A percentile compares a stretch with the other conserved stretches of the same genome.
These are phyloP conservation scores for Listrodromus nycthemerus DNA, from an alignment of 2,888 invertebrate species.

Conservation along the genomic window DNA sequence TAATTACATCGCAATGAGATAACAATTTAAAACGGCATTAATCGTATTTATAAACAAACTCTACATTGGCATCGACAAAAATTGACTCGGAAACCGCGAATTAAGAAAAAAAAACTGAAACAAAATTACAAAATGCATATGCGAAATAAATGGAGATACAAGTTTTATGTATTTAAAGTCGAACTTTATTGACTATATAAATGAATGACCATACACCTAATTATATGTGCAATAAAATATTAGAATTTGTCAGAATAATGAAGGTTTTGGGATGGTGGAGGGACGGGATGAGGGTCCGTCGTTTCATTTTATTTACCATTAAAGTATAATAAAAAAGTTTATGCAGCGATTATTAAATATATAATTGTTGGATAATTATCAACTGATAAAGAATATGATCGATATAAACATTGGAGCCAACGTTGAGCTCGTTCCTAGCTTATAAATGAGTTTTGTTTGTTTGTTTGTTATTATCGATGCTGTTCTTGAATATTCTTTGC, in stretches of 20 bases:
- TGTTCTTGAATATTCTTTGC: constrained; percentile 72
- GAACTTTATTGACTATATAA: constrained; percentile 59
- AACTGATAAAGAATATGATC: constrained; percentile 84
- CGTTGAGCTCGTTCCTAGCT: constrained; percentile 72
- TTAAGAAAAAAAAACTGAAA: not conserved
- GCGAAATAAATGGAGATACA: constrained; percentile 50
- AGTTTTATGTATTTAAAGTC: constrained; percentile 47
- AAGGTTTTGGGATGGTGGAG: constrained; percentile 82
- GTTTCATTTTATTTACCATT: constrained; percentile 54
- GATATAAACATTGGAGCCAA: constrained; percentile 77
- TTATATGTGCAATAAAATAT: constrained; percentile 50
- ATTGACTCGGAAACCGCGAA: not conserved
- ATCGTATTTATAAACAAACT: not conserved
- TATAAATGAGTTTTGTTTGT: constrained; percentile 76
- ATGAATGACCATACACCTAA: constrained; percentile 57
- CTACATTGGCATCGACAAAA: not conserved
- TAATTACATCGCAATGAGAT: not conserved
- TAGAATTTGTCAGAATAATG: constrained; percentile 52
- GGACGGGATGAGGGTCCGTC: constrained; percentile 74
- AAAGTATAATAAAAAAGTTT: constrained; percentile 37
- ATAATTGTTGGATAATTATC: constrained; percentile 63
- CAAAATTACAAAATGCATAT: not conserved
- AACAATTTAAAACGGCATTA: not conserved
- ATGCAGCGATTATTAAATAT: constrained; percentile 50
- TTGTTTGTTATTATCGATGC: constrained; percentile 76